A percentile compares a stretch with the other conserved stretches of the same genome.
phyloP scores from a whole-genome alignment of 2,113 vertebrate species.

The Macrotis lagotis region DNA sequence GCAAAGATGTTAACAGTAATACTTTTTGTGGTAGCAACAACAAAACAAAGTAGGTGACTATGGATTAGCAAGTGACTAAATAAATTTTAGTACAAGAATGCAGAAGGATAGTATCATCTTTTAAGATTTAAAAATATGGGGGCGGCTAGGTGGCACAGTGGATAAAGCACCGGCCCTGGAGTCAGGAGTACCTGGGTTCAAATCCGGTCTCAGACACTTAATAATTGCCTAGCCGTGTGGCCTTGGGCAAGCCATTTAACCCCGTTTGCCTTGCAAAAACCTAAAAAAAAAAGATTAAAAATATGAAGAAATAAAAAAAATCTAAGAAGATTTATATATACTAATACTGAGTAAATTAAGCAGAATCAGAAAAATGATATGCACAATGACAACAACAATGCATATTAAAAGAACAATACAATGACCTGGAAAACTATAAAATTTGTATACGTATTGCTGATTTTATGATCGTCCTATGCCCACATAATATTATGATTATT shows the following conservation, averaged over 20 bases:
- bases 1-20: neutral
- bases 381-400: neutral
- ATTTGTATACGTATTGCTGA: neutral
- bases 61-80: neutral
- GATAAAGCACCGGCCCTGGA: too few relatives aligned
- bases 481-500: constrained; percentile 28
- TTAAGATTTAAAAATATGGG: too few relatives aligned
- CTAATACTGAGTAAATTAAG: neutral
- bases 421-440: neutral
- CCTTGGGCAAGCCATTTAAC: too few relatives aligned
- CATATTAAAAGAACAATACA: neutral
- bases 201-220: too few relatives aligned
- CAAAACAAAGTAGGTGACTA: neutral
- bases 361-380: neutral
- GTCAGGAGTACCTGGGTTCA: too few relatives aligned
- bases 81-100: neutral
- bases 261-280: too few relatives aligned
- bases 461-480: neutral
- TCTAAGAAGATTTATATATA: neutral
- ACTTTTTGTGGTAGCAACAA: neutral
- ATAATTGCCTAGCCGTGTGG: too few relatives aligned
- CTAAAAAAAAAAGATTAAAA: neutral
- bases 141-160: too few relatives aligned
- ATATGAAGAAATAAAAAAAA: neutral
- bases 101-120: too few relatives aligned